Evolutionary conservation across 1,140 invertebrate species (phyloP).

Genomic region (Hirudo medicinalis): DNA sequence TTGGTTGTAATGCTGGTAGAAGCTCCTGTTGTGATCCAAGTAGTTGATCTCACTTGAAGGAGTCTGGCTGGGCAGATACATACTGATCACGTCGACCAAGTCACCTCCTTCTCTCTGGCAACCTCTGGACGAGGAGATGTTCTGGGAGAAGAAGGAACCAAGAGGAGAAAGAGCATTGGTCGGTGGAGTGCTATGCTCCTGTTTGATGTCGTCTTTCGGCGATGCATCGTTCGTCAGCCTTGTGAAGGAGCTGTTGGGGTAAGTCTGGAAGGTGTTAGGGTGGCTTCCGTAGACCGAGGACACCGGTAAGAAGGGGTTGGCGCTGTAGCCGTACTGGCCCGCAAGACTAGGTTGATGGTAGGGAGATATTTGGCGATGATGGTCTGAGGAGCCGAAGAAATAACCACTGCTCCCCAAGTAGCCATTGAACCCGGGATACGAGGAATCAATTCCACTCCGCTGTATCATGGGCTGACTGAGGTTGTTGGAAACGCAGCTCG

Average conservation of each 20-base stretch:
- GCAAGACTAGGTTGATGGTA: constrained; percentile 8
- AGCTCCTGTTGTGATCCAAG: neutral
- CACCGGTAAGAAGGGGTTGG: constrained; percentile 4
- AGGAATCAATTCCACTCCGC: neutral
- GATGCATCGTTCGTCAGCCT: neutral
- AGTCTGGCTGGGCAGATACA: neutral
- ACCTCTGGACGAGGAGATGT: neutral
- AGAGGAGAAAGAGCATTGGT: neutral
- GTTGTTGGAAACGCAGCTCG: neutral
- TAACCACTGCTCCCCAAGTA: neutral
- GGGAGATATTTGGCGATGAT: constrained; percentile 2
- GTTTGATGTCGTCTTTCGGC: neutral
- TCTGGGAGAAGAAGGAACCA: constrained; percentile 5
- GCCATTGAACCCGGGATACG: neutral
- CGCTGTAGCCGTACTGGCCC: neutral
- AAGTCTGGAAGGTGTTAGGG: neutral
- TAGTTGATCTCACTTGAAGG: neutral
- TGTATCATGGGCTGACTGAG: neutral
- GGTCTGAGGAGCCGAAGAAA: neutral
- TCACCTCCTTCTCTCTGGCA: neutral
- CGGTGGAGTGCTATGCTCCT: neutral
- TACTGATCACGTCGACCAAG: constrained; percentile 1
- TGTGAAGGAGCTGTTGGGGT: neutral
- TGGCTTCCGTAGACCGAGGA: constrained; percentile 6
- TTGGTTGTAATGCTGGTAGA: constrained; percentile 10